Percentiles rank a stretch among this genome's conserved stretches.
Evolutionary conservation across 2,113 vertebrate genomes (phyloP).

Genomic region (Myotis brandtii): DNA sequence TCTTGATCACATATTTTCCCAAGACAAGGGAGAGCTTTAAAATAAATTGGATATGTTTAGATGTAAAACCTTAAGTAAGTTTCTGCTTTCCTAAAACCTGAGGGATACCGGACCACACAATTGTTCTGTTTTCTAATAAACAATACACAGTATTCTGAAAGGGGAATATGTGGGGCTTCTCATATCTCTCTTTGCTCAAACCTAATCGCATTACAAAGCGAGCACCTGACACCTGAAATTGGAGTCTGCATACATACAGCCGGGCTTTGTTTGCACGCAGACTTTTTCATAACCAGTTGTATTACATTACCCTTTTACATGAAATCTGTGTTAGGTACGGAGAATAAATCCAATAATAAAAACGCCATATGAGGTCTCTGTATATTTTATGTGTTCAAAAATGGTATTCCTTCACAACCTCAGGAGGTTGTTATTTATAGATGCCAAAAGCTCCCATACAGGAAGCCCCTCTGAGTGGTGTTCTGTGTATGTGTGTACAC

Average conservation of each 20-base stretch:
- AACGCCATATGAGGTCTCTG: background rate
- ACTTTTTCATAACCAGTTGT: background rate
- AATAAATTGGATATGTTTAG: conserved; percentile 45
- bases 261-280: background rate
- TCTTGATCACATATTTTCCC: background rate
- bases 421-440: background rate
- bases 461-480: background rate
- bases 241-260: background rate
- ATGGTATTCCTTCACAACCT: background rate
- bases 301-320: conserved; percentile 4
- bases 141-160: background rate
- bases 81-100: conserved; percentile 33
- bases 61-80: background rate
- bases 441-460: background rate
- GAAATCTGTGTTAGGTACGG: background rate
- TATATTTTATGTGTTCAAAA: conserved; percentile 43
- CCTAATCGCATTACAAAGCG: conserved; percentile 20
- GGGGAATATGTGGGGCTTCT: background rate
- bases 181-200: conserved; percentile 4
- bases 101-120: background rate
- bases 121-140: conserved; percentile 44
- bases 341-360: conserved; percentile 61
- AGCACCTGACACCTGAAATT: conserved; percentile 20
- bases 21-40: conserved; percentile 20
- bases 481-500: background rate